Percentiles rank a stretch among this genome's conserved stretches.
Evolutionary conservation across 2,888 invertebrate genomes (phyloP).

Genomic region (Fragum sueziense): DNA sequence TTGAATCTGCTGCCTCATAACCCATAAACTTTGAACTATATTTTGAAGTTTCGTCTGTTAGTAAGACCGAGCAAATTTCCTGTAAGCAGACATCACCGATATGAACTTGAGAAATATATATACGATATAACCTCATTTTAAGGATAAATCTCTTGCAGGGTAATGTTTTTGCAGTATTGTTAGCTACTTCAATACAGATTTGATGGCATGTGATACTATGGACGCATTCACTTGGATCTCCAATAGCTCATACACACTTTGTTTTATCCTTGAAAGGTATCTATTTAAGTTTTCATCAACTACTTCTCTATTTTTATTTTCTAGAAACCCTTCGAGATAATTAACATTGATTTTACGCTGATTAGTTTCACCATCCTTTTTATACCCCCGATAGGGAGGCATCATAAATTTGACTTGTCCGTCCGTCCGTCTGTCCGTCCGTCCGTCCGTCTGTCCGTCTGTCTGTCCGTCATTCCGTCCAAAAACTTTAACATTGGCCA

Average conservation of each 20-base stretch:
- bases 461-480: too few relatives aligned
- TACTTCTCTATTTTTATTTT: neutral
- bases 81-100: constrained; percentile 9
- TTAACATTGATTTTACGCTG: neutral
- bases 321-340: neutral
- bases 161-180: constrained; percentile 12
- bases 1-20: constrained; percentile 41
- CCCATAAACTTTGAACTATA: constrained; percentile 34
- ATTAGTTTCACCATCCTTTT: neutral
- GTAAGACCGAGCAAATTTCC: neutral
- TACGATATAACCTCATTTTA: constrained; percentile 12
- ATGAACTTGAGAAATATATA: constrained; percentile 17
- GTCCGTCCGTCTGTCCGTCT: too few relatives aligned
- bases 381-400: too few relatives aligned
- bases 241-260: constrained; percentile 30
- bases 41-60: constrained; percentile 41
- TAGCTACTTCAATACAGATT: constrained; percentile 10
- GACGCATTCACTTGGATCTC: constrained; percentile 18
- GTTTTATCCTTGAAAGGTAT: constrained; percentile 17
- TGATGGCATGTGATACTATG: constrained; percentile 8
- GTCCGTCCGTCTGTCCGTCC: too few relatives aligned
- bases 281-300: constrained; percentile 15
- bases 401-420: too few relatives aligned
- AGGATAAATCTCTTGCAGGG: constrained; percentile 8
- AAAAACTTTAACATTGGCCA: too few relatives aligned